Percentiles rank a stretch among this genome's conserved stretches.
Evolutionary conservation across 2,113 vertebrate genomes (phyloP).

Genomic region (Actenoides hombroni): DNA sequence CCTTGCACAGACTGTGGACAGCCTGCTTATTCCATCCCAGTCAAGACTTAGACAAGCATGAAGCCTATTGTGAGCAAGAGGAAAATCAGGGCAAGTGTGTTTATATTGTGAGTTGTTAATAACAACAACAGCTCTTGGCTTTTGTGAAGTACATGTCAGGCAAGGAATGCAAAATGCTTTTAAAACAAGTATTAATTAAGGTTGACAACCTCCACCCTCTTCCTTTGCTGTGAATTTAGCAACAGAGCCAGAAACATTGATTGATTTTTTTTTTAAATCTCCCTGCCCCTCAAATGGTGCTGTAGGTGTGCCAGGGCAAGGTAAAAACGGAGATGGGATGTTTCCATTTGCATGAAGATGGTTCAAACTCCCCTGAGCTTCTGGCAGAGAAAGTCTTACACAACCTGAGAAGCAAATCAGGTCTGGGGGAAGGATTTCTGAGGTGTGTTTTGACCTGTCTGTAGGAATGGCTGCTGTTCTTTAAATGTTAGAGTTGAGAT

Average conservation of each 20-base stretch:
- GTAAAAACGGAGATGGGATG: neutral
- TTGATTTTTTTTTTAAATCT: neutral
- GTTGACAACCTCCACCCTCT: neutral
- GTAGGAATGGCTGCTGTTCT: neutral
- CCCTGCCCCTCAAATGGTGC: fast-evolving
- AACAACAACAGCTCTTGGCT: conserved; percentile 4
- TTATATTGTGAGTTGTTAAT: conserved; percentile 4
- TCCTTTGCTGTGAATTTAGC: neutral
- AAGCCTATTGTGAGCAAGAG: neutral
- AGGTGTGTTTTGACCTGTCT: neutral
- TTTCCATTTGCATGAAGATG: neutral
- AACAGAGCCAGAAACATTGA: neutral
- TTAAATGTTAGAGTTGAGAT: neutral
- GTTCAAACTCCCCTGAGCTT: fast-evolving
- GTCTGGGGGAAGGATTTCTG: neutral
- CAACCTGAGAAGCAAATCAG: fast-evolving
- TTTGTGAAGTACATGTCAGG: neutral
- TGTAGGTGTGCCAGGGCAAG: neutral
- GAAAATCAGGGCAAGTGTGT: conserved; percentile 50
- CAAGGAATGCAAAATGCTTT: conserved; percentile 7
- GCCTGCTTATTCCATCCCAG: neutral
- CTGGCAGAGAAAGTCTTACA: neutral
- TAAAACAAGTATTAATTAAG: neutral
- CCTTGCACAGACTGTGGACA: neutral
- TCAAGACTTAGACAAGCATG: neutral